Conservation (phyloP, 2,888 invertebrate genomes). For the Kuschelorhynchus macadamiae region DNA sequence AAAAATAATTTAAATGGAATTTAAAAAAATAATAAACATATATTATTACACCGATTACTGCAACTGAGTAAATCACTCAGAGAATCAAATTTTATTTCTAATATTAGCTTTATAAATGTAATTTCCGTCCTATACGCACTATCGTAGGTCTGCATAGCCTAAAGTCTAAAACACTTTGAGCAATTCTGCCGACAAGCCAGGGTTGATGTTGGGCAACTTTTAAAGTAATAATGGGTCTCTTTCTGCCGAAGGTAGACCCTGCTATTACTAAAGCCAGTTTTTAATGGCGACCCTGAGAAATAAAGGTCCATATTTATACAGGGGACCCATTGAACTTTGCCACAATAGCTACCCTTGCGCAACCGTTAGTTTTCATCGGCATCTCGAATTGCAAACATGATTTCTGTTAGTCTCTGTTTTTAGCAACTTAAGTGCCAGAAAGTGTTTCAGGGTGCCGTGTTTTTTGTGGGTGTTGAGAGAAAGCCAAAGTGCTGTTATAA, state of each 20-base stretch:
- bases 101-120: too few species aligned
- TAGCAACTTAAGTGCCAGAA: too few species aligned
- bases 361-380: constrained; percentile 64
- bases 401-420: constrained; percentile 24
- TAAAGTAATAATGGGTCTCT: constrained; percentile 64
- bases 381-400: constrained; percentile 61
- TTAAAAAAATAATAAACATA: too few species aligned
- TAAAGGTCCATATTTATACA: constrained; percentile 62
- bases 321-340: constrained; percentile 53
- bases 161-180: constrained; percentile 13
- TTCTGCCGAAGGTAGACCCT: constrained; percentile 57
- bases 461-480: too few species aligned
- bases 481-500: too few species aligned
- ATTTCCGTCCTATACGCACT: background rate
- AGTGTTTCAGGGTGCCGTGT: too few species aligned
- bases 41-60: too few species aligned
- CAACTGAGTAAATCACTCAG: too few species aligned
- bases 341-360: constrained; percentile 48
- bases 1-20: too few species aligned
- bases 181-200: constrained; percentile 39
- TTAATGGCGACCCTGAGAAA: constrained; percentile 68
- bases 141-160: constrained; percentile 7
- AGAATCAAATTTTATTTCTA: too few species aligned
- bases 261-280: constrained; percentile 66
- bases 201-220: constrained; percentile 31